Conservation (phyloP, 2,888 invertebrate species). For the Tipula lateralis region DNA sequence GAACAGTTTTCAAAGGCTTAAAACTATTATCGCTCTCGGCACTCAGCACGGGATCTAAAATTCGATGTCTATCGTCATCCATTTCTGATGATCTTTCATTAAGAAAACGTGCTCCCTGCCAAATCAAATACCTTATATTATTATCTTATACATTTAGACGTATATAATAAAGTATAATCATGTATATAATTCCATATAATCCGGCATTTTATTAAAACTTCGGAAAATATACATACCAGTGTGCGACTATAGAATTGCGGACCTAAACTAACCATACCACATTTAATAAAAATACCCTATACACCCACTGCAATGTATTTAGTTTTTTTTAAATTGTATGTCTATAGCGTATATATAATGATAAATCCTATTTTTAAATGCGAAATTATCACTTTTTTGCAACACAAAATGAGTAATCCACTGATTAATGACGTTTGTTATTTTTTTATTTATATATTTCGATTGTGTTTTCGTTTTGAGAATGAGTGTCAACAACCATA, state of each 20-base stretch:
- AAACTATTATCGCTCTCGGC: slow-evolving; percentile 41
- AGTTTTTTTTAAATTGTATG: no score
- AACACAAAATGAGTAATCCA: not conserved
- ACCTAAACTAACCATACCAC: slow-evolving; percentile 38
- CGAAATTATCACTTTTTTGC: not conserved
- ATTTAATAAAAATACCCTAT: not conserved
- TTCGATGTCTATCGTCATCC: slow-evolving; percentile 40
- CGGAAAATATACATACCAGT: not conserved
- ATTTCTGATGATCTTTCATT: slow-evolving; percentile 36
- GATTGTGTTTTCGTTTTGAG: not conserved
- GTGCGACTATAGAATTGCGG: slow-evolving; percentile 38
- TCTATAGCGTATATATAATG: not conserved
- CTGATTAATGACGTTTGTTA: slow-evolving; percentile 5
- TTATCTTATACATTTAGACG: no score
- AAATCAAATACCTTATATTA: no score
- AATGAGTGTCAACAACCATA: slow-evolving; percentile 19
- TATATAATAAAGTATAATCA: not conserved
- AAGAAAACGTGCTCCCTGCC: slow-evolving; percentile 40
- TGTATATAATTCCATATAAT: not conserved
- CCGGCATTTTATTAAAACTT: not conserved
- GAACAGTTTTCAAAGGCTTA: slow-evolving; percentile 44
- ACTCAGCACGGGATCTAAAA: slow-evolving; percentile 45
- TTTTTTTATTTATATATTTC: not conserved
- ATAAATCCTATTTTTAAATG: slow-evolving; percentile 3
- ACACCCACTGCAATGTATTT: not conserved